Conservation (phyloP, 2,888 invertebrate genomes). For the Ptycholaimellus sp. region DNA sequence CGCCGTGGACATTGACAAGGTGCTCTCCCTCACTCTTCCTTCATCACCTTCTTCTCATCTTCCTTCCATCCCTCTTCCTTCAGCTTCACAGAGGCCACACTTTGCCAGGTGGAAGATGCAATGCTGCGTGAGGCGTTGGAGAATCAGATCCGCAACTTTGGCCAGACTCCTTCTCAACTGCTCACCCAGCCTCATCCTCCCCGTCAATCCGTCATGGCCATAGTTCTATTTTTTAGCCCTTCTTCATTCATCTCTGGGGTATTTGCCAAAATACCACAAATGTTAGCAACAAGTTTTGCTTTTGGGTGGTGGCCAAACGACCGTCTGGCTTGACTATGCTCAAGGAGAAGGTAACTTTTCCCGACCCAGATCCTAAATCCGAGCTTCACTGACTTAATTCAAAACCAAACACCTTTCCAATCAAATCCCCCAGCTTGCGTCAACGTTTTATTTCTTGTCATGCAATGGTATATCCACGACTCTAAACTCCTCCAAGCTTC, state of each 20-base stretch:
- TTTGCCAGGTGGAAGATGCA: conserved; percentile 13
- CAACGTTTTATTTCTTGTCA: too few relatives aligned
- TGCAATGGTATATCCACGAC: too few relatives aligned
- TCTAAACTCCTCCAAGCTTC: too few relatives aligned
- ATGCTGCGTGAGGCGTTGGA: conserved; percentile 41
- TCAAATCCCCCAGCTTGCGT: too few relatives aligned
- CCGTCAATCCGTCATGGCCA: conserved; percentile 72
- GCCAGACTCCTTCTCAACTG: conserved; percentile 90
- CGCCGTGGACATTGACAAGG: conserved; percentile 59
- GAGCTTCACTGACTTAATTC: too few relatives aligned
- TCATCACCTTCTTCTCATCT: background rate
- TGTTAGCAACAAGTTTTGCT: background rate
- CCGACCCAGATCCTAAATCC: too few relatives aligned
- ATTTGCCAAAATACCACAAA: background rate
- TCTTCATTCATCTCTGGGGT: background rate
- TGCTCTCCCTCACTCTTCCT: conserved; percentile 35
- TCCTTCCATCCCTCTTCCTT: background rate
- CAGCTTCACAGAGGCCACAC: background rate
- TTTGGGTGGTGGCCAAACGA: background rate
- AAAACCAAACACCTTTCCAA: too few relatives aligned
- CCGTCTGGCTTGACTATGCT: background rate
- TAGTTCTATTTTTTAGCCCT: conserved; percentile 31
- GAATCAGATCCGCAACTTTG: conserved; percentile 89
- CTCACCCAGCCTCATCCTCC: conserved; percentile 96
- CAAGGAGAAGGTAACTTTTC: background rate